These are phyloP conservation scores for Nomada fucata DNA, from an alignment of 2,888 invertebrate genomes.

Conservation along the genomic window DNA sequence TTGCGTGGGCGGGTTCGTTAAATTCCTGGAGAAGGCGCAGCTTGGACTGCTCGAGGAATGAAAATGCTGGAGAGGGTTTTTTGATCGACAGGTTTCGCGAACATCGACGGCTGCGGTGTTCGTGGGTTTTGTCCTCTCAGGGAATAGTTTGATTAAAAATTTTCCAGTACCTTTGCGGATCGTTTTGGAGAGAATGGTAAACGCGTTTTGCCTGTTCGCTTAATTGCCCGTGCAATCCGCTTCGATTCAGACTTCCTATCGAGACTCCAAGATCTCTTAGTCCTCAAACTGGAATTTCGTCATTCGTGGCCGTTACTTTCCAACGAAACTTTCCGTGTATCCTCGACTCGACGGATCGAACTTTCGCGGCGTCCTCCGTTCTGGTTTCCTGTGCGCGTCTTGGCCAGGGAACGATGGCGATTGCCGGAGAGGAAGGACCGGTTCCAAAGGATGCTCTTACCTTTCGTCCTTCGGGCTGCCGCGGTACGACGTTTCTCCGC, in stretches of 20 bases:
- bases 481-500: conserved; percentile 49
- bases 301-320: background rate
- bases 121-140: background rate
- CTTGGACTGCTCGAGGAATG: conserved; percentile 2
- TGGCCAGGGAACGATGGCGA: conserved; percentile 44
- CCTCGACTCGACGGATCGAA: background rate
- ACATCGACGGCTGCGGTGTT: conserved; percentile 17
- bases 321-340: conserved; percentile 7
- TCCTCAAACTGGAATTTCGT: background rate
- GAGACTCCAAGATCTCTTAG: too few species aligned
- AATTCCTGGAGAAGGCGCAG: conserved; percentile 28
- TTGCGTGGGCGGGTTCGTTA: conserved; percentile 39
- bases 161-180: too few species aligned
- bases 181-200: too few species aligned
- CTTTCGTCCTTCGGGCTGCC: conserved; percentile 71
- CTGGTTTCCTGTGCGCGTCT: conserved; percentile 66
- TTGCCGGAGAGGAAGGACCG: conserved; percentile 79
- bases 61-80: background rate
- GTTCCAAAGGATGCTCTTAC: conserved; percentile 83
- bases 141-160: too few species aligned
- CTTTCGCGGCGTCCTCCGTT: conserved; percentile 46
- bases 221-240: too few species aligned
- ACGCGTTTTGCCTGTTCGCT: too few species aligned
- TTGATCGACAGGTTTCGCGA: background rate
- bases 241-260: too few species aligned